phyloP scores from a whole-genome alignment of 1,140 invertebrate species.

The Drosophila rhopaloa region DNA sequence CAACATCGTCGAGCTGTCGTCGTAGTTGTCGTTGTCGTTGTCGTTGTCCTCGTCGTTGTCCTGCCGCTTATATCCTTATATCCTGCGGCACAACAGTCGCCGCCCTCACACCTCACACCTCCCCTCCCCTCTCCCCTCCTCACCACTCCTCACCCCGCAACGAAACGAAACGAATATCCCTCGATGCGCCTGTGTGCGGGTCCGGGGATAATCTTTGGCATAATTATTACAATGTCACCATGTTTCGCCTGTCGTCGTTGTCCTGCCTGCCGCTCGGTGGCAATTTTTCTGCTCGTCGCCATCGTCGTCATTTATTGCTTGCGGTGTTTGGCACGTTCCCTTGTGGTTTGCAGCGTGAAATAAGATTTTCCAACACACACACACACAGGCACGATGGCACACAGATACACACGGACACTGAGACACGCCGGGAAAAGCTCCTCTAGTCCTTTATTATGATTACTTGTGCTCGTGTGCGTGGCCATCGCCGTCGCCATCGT shows the following conservation, averaged over 20 bases:
- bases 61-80: slow-evolving; percentile 73
- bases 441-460: slow-evolving; percentile 74
- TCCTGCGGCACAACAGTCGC: slow-evolving; percentile 70
- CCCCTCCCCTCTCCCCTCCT: background rate
- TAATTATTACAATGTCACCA: slow-evolving; percentile 83
- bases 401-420: background rate
- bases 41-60: slow-evolving; percentile 47
- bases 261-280: slow-evolving; percentile 45
- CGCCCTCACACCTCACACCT: slow-evolving; percentile 43
- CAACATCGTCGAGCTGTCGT: slow-evolving; percentile 64
- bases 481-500: slow-evolving; percentile 37
- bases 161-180: no score
- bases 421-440: slow-evolving; percentile 2
- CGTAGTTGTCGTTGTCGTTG: slow-evolving; percentile 15
- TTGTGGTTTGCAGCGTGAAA: slow-evolving; percentile 81
- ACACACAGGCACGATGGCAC: background rate
- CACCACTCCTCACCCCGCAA: background rate
- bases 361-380: slow-evolving; percentile 66
- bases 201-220: slow-evolving; percentile 82
- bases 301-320: slow-evolving; percentile 79
- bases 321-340: slow-evolving; percentile 80
- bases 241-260: slow-evolving; percentile 63
- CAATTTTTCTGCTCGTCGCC: slow-evolving; percentile 76
- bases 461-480: slow-evolving; percentile 80
- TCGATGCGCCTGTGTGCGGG: slow-evolving; percentile 37